Base-by-base conservation (phyloP, 2,888 invertebrate genomes). In the Drosophila picticornis region DNA sequence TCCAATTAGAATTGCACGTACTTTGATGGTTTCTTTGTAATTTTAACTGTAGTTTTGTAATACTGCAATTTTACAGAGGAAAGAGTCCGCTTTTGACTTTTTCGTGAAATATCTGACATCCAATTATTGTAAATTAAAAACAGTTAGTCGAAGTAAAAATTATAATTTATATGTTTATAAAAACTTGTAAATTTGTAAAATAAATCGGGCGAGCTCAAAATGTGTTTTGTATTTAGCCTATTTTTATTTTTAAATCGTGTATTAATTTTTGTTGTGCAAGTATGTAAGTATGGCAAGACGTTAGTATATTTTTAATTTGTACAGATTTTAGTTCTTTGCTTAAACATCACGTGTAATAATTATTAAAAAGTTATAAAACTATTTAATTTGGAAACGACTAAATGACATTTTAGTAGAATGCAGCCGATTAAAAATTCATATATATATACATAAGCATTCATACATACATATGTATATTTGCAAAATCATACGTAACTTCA, bases 1-100 rank as follows among this genome's bases (percentile, higher is more conserved):
- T 85, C 77, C 71, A 81, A 83, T 83, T 90, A 68, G 31, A 80
- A 67, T 83, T 77, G 62, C 73, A 55, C 78, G 87, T 71, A 64
- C 64, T 70, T 56, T 55, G 16, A 53, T 70, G 29, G 59, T 57
- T 73, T 61, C 11, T 58, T 53, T 75, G 22, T 64, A 71, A 38
- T 48, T 56, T 22, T 43, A 34, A 40, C 58, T 32, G 50, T 56
- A 27, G 36, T n/a, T 25, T 27, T 48, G 34, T 22, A 50, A 32
- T 38, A 70, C 65, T 78, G 60, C 43, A 59, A 63, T 57, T 63
- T 60, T 29, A 59, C 46, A 60, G 55, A 50, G 51, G 46, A 52
- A 63, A 60, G 25, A 52, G 19, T 38, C 48, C 69, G 27, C 56
- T 63, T 22, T 60, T 27, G 10, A 67, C 31, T 52, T 64, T 19